Percentiles rank a stretch among this genome's conserved stretches.
Conservation (phyloP, 2,113 vertebrate species). For the Triplophysa siluroides region DNA sequence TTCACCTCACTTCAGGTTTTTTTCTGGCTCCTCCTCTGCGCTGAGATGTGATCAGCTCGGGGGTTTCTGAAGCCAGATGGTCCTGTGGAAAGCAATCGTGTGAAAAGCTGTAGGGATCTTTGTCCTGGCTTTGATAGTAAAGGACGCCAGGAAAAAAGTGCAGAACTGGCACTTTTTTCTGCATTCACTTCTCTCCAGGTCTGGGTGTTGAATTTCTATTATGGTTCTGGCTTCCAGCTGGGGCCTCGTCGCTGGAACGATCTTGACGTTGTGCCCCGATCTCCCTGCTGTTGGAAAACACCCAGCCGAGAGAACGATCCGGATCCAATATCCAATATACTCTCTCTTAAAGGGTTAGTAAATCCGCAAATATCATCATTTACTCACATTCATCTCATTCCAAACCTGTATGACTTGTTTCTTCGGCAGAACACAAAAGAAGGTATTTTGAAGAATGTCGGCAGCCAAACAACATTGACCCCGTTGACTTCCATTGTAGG, state of each 20-base stretch:
- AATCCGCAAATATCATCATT: too few relatives aligned
- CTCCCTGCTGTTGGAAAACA: constrained; percentile 30
- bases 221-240: constrained; percentile 51
- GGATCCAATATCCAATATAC: constrained; percentile 3
- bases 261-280: constrained; percentile 34
- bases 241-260: constrained; percentile 36
- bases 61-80: constrained; percentile 50
- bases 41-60: constrained; percentile 31
- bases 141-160: constrained; percentile 44
- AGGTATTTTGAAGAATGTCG: too few relatives aligned
- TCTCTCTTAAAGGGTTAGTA: not conserved
- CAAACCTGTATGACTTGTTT: too few relatives aligned
- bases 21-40: constrained; percentile 32
- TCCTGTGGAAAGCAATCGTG: constrained; percentile 39
- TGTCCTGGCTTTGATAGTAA: constrained; percentile 45
- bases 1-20: constrained; percentile 37
- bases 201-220: constrained; percentile 39
- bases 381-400: too few relatives aligned
- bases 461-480: too few relatives aligned
- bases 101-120: constrained; percentile 51
- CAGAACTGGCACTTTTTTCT: constrained; percentile 40
- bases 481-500: too few relatives aligned
- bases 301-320: constrained; percentile 33
- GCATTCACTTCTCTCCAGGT: constrained; percentile 30
- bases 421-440: too few relatives aligned